Base-by-base conservation (phyloP, 2,113 vertebrate species). In the Rutilus rutilus region DNA sequence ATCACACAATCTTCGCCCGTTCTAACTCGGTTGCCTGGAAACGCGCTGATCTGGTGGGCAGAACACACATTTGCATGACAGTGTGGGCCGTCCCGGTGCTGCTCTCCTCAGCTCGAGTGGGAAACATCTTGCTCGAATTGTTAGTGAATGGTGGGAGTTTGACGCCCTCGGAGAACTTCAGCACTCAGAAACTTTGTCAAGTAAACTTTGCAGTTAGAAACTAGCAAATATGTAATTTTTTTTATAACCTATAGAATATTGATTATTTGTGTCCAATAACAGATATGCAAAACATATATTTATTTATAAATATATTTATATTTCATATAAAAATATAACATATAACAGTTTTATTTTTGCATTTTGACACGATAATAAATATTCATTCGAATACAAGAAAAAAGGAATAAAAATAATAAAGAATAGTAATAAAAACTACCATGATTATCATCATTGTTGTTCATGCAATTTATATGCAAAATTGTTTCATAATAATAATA, bases 1-100 rank as follows among this genome's bases (percentile, higher is more conserved):
- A 33, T 85, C 73, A 78, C 86, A 77, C 57, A 77, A 23, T 73
- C 21, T n/a, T 45, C 69, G 7, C 73, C 74, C 14, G 25, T 52
- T 78, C 69, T 5, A 47, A 73, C n/a, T 50, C 30, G 71, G 94
- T 93, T 94, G 91, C 92, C 87, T 42, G 89, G 93, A 88, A 82
- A 92, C 93, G 57, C 82, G 79, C 87, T 62, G 25, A 88, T 84
- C 59, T 85, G 87, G 36, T 86, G 33, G 0, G 30, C 17, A 90
- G 91, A 90, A 89, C 84, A 36, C 82, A 23, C 79, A 91, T 93
- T 93, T 92, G 91, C 93, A 42, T 57, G 19, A 54, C 52, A 45
- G 69, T n/a, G 81, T 83, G 69, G 64, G 60, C 39, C 42, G 21
- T 42, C 23, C 15, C n/a, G 15, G 27, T 3, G 12, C 65, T 52